Conservation (phyloP, 2,113 vertebrate species). For the Pagrus major region DNA sequence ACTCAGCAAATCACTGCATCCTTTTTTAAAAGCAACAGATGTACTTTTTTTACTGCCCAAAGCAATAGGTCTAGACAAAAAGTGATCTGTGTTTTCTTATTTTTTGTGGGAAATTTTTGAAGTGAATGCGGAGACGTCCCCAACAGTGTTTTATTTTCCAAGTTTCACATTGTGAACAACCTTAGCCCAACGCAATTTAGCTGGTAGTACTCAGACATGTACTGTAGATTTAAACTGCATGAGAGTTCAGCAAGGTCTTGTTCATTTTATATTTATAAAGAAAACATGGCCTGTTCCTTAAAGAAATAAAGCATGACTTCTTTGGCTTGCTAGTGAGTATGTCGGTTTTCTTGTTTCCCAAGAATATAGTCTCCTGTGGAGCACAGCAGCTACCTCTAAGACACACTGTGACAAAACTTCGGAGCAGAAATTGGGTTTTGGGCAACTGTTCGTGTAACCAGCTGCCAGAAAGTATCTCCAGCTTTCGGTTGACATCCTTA, state of each 20-base stretch:
- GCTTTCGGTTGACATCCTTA: conserved; percentile 45
- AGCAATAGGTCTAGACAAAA: neutral
- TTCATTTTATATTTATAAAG: conserved; percentile 71
- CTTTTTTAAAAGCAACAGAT: neutral
- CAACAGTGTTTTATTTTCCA: neutral
- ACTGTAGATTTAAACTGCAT: conserved; percentile 37
- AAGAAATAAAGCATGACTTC: conserved; percentile 52
- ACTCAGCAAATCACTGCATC: conserved; percentile 25
- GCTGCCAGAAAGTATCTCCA: conserved; percentile 57
- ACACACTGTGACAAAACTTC: conserved; percentile 63
- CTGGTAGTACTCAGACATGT: conserved; percentile 30
- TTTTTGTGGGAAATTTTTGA: neutral
- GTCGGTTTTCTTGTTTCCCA: conserved; percentile 44
- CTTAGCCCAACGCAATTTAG: neutral
- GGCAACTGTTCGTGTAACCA: conserved; percentile 36
- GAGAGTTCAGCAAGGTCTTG: conserved; percentile 46
- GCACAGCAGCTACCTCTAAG: conserved; percentile 56
- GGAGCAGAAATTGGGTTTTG: conserved; percentile 66
- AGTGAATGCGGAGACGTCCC: neutral
- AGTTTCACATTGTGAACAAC: conserved; percentile 25
- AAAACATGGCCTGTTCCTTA: conserved; percentile 37
- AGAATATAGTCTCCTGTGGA: conserved; percentile 56
- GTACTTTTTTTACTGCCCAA: neutral
- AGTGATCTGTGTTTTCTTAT: neutral
- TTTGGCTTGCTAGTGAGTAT: conserved; percentile 35